A percentile compares a stretch with the other conserved stretches of the same genome.
phyloP scores from a whole-genome alignment of 2,113 vertebrate genomes.

The Falcunculus frontatus region DNA sequence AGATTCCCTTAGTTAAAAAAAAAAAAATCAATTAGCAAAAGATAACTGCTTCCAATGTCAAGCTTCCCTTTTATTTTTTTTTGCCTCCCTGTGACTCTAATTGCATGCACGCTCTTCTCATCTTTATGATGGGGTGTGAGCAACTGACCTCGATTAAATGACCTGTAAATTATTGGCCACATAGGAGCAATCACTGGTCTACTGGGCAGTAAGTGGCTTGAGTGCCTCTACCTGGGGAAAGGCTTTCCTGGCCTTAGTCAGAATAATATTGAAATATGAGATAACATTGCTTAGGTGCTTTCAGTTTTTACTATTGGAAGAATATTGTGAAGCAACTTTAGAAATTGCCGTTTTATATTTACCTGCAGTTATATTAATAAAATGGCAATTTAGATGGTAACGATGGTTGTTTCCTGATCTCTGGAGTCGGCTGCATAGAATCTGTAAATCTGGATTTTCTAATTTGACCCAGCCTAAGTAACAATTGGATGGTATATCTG shows the following conservation, averaged over 20 bases:
- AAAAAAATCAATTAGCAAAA: neutral
- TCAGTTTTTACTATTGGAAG: neutral
- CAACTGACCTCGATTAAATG: constrained; percentile 26
- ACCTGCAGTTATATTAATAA: neutral
- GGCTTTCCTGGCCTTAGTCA: neutral
- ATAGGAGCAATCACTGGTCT: constrained; percentile 16
- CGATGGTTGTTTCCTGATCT: neutral
- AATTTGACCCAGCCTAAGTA: neutral
- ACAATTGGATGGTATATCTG: neutral
- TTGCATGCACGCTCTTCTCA: neutral
- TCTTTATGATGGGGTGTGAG: neutral
- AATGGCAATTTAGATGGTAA: neutral
- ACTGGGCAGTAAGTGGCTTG: neutral
- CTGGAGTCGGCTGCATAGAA: neutral
- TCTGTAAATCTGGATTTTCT: neutral
- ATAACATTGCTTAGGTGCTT: neutral
- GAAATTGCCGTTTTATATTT: neutral
- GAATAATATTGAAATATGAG: neutral
- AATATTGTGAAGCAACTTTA: neutral
- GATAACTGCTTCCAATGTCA: neutral
- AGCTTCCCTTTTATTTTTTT: neutral
- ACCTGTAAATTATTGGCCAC: constrained; percentile 45
- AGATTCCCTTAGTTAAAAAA: neutral
- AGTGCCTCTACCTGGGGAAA: neutral
- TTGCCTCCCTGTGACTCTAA: neutral